These are phyloP conservation scores for Alloscopus bannaensis DNA, from an alignment of 2,888 invertebrate genomes.

Conservation along the genomic window DNA sequence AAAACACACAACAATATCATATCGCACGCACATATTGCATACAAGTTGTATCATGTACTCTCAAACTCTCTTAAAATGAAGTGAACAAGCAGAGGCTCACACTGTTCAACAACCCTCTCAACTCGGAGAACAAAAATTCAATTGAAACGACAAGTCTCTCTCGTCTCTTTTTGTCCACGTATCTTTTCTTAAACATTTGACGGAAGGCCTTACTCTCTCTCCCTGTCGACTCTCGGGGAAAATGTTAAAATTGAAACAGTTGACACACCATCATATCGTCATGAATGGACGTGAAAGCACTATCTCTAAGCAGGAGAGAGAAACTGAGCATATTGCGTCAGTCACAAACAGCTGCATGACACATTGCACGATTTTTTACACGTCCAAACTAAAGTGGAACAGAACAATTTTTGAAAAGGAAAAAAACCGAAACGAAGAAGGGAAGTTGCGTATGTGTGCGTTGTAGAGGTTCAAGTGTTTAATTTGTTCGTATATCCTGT, in stretches of 20 bases:
- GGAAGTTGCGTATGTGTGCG: no score
- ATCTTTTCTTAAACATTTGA: slow-evolving; percentile 28
- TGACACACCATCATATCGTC: slow-evolving; percentile 31
- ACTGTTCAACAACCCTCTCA: slow-evolving; percentile 15
- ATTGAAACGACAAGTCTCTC: slow-evolving; percentile 33
- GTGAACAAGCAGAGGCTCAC: no score
- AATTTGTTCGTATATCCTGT: no score
- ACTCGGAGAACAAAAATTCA: not conserved
- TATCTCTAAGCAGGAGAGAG: not conserved
- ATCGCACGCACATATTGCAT: not conserved
- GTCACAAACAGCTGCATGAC: slow-evolving; percentile 56
- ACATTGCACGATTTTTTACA: slow-evolving; percentile 50
- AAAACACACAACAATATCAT: not conserved
- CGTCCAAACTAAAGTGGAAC: slow-evolving; percentile 24
- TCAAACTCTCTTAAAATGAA: not conserved
- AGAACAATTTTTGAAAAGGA: slow-evolving; percentile 13
- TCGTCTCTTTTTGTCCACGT: slow-evolving; percentile 2
- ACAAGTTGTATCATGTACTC: not conserved
- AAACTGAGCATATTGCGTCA: slow-evolving; percentile 23
- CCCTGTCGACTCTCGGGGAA: no score
- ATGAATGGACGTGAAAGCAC: not conserved
- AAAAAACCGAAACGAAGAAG: slow-evolving; percentile 7
- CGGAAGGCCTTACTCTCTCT: slow-evolving; percentile 32
- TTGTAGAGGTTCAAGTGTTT: no score
- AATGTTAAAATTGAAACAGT: slow-evolving; percentile 47